A percentile compares a stretch with the other conserved stretches of the same genome.
These are phyloP conservation scores for Bothrops jararaca DNA, from an alignment of 2,113 vertebrate genomes.

Conservation along the genomic window DNA sequence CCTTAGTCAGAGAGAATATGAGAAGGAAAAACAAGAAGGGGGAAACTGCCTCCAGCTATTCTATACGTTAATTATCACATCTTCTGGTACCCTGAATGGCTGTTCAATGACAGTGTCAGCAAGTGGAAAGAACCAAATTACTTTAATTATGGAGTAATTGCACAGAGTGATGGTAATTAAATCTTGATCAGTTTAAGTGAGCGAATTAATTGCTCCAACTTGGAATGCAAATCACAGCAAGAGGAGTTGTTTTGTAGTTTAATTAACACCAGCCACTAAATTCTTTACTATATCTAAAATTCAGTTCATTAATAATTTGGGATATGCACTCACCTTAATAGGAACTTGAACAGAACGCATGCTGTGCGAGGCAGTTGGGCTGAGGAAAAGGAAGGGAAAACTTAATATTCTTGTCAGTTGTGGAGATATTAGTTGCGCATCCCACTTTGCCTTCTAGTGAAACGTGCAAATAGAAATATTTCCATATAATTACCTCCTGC, in stretches of 20 bases:
- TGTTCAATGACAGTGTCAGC: slow-evolving; percentile 86
- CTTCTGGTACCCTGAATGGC: slow-evolving; percentile 77
- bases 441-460: slow-evolving; percentile 67
- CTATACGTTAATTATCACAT: slow-evolving; percentile 86
- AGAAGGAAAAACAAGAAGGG: slow-evolving; percentile 40
- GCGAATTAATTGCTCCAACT: slow-evolving; percentile 94
- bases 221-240: slow-evolving; percentile 81
- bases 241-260: slow-evolving; percentile 78
- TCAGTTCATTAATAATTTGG: slow-evolving; percentile 80
- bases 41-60: slow-evolving; percentile 73
- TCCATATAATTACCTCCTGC: slow-evolving; percentile 73
- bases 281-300: slow-evolving; percentile 78
- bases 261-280: slow-evolving; percentile 78
- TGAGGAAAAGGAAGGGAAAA: slow-evolving; percentile 57
- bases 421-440: slow-evolving; percentile 55
- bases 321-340: slow-evolving; percentile 77
- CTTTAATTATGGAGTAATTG: slow-evolving; percentile 99
- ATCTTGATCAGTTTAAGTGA: slow-evolving; percentile 99
- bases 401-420: slow-evolving; percentile 72
- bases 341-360: slow-evolving; percentile 71
- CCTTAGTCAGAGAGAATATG: not conserved
- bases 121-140: slow-evolving; percentile 94
- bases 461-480: slow-evolving; percentile 74
- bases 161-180: slow-evolving; percentile 96
- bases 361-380: slow-evolving; percentile 65